phyloP scores from a whole-genome alignment of 2,797 vertebrate genomes.

The Oryzias sinensis region DNA sequence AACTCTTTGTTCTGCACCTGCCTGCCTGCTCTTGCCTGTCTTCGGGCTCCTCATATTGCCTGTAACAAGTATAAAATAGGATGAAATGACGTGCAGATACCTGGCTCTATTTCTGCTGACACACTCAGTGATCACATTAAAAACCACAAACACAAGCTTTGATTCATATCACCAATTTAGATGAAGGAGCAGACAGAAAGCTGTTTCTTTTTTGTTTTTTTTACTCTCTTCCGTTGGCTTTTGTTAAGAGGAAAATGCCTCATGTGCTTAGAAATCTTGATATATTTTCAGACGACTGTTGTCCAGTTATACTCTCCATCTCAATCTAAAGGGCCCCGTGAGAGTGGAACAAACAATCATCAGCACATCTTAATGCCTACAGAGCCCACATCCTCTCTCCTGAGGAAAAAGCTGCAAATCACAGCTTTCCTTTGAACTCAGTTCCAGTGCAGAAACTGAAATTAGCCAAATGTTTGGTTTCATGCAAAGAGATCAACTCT shows the following conservation, averaged over 20 bases:
- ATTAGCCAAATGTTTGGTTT: constrained; percentile 72
- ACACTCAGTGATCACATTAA: constrained; percentile 12
- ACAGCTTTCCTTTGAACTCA: constrained; percentile 70
- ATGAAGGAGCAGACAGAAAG: constrained; percentile 29
- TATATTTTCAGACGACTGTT: constrained; percentile 64
- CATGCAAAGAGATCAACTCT: constrained; percentile 56
- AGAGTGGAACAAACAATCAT: constrained; percentile 72
- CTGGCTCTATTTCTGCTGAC: neutral
- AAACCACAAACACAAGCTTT: constrained; percentile 21
- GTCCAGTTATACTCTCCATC: constrained; percentile 66
- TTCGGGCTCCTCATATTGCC: neutral
- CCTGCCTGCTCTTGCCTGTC: neutral
- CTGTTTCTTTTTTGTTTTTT: constrained; percentile 27
- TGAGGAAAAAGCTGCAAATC: constrained; percentile 62
- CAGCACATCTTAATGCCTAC: constrained; percentile 63
- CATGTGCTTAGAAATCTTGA: constrained; percentile 68
- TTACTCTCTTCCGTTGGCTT: neutral
- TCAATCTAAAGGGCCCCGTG: constrained; percentile 57
- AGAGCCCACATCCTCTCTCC: constrained; percentile 51
- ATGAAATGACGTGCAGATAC: neutral
- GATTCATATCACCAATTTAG: constrained; percentile 47
- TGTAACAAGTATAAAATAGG: neutral
- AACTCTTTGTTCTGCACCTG: neutral
- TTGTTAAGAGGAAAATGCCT: constrained; percentile 7
- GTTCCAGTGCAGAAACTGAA: constrained; percentile 70